These are phyloP conservation scores for Stegodyphus mimosarum DNA, from an alignment of 1,140 invertebrate species.

Conservation along the genomic window DNA sequence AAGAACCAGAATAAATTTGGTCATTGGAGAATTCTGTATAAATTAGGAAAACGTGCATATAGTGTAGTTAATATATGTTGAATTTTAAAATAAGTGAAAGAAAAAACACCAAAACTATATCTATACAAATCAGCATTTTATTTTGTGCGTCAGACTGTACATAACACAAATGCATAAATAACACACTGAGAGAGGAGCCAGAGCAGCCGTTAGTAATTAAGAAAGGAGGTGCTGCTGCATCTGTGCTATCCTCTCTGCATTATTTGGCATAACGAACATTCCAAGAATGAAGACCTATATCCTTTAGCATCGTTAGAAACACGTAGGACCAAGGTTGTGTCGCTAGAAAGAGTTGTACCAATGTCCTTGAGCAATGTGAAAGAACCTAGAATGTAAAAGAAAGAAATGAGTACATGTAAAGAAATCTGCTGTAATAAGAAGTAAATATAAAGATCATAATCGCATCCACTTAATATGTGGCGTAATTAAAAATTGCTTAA, in stretches of 20 bases:
- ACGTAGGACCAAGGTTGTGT: constrained; percentile 6
- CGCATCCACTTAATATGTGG: not conserved
- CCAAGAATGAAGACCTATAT: not conserved
- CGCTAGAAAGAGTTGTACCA: not conserved
- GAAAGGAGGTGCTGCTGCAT: not conserved
- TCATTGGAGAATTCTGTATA: too few relatives aligned
- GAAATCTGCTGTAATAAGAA: not conserved
- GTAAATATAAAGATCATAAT: not conserved
- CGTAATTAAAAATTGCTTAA: not conserved
- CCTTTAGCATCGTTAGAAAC: not conserved
- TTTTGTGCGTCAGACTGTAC: constrained; percentile 43
- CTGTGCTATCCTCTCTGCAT: constrained; percentile 21
- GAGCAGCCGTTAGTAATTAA: not conserved
- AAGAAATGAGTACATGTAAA: not conserved
- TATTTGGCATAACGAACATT: not conserved
- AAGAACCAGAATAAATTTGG: too few relatives aligned
- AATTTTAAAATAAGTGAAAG: too few relatives aligned
- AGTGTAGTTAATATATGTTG: too few relatives aligned
- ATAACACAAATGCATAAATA: constrained; percentile 24
- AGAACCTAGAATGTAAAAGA: not conserved
- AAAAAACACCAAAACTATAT: too few relatives aligned
- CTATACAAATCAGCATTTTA: not conserved
- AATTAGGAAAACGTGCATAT: too few relatives aligned
- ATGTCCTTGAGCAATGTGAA: constrained; percentile 30
- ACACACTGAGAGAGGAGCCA: constrained; percentile 21